Base-by-base conservation (phyloP, 2,888 invertebrate species). In the Troides helena region DNA sequence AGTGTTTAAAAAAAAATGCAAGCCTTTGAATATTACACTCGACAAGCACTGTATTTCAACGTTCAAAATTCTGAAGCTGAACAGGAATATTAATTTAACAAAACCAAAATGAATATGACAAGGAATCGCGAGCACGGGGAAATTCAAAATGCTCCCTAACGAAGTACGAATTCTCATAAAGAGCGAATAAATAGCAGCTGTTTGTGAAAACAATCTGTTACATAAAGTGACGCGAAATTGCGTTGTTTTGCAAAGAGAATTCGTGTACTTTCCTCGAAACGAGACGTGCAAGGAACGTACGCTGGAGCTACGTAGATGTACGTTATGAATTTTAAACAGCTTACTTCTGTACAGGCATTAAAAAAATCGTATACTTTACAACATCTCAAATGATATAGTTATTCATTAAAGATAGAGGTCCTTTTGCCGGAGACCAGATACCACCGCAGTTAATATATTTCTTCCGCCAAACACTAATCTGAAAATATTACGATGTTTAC, bases 141-240 rank as follows among this genome's bases (percentile, higher is more conserved):
- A 67, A 71, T 67, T 73, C 71, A 75, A 75, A 75, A 74, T 70
- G 70, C 68, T 76, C 77, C 78, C 75, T 78, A 78, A 76, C 76
- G 76, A 76, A 78, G 76, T 76, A 80, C 68, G 78, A 80, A 80
- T 80, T 80, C 77, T 81, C 81, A 80, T 83, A 82, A 81, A 81
- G 77, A 69, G 73, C 69, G 74, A 80, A 78, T 78, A 79, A 79
- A 70, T 62, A 76, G 76, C 74, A 76, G 74, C 77, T 80, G 81
- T 79, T 81, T 82, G 81, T 82, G 80, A 82, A 81, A 82, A 81
- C 80, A 79, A 78, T 78, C 78, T 82, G 81, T 79, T 79, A 80
- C 79, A 78, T 79, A 82, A 82, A 84, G 81, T 82, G 82, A 84
- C 81, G 81, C 74, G 77, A 83, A 85, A 86, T 86, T 86, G 83